Conservation (phyloP, 30 jellyfish, hydroid and myxozoan species). For the Morbakka virulenta region DNA sequence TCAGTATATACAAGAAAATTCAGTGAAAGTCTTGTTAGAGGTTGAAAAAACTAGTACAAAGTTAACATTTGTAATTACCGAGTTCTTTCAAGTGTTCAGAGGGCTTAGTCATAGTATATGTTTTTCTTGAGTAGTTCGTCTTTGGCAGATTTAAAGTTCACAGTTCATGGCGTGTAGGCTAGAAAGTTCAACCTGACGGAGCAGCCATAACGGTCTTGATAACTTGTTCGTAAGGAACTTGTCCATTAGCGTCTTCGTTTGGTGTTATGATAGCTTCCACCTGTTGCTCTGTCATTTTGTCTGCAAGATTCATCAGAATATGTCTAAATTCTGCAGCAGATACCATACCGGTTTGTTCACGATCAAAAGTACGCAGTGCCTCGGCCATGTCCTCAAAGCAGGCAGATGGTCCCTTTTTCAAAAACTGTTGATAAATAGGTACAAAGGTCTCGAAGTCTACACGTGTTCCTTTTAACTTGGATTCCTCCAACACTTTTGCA, state of each 20-base stretch:
- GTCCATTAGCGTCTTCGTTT: slow-evolving; percentile 84
- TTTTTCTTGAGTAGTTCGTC: too few species aligned
- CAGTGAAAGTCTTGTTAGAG: too few species aligned
- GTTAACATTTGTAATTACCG: too few species aligned
- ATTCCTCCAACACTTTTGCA: slow-evolving; percentile 68
- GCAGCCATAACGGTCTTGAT: slow-evolving; percentile 85
- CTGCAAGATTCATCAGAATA: slow-evolving; percentile 77
- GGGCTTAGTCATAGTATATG: too few species aligned
- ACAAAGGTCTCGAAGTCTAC: slow-evolving; percentile 85
- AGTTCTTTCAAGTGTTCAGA: too few species aligned
- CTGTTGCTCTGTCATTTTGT: slow-evolving; percentile 89
- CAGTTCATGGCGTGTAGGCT: too few species aligned
- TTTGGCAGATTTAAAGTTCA: too few species aligned
- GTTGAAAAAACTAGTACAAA: too few species aligned
- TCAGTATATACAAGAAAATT: too few species aligned
- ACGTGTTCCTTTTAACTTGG: slow-evolving; percentile 74
- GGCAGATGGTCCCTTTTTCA: slow-evolving; percentile 67
- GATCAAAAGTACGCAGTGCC: slow-evolving; percentile 87
- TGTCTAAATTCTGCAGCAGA: slow-evolving; percentile 92
- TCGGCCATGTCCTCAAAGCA: slow-evolving; percentile 91
- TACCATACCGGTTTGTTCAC: slow-evolving; percentile 91
- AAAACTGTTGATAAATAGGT: slow-evolving; percentile 76
- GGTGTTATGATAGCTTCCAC: slow-evolving; percentile 75
- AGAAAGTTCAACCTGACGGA: too few species aligned
- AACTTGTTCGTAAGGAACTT: slow-evolving; percentile 73